Evolutionary conservation across 2,888 invertebrate genomes (phyloP), one percentile per base, ranked within the genome.

Genomic region (Plagodis pulveraria): DNA sequence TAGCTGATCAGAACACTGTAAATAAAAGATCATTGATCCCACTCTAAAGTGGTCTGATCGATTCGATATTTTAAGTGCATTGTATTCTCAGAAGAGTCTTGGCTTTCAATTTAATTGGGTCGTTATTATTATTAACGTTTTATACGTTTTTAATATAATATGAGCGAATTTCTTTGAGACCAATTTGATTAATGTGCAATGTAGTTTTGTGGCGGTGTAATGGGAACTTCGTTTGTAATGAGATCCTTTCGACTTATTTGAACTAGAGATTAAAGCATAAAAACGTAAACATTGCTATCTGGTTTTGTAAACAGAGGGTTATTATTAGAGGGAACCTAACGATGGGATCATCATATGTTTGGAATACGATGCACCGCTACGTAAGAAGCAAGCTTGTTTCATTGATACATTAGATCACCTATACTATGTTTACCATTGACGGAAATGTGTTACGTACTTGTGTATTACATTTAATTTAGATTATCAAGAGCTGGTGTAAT

Each of bases 11-110:
- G 74, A 71, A 69, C 73, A 66, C 72, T 57, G 73, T 78, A 77
- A 80, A 77, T 76, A 74, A 74, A 79, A 84, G 88, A 89, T 80
- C 88, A 74, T 88, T 87, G 89, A 87, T 89, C 89, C 88, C 89
- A 86, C 84, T 87, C 83, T 70, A 78, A 79, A 80, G 67, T 82
- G 84, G 83, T 77, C 82, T 72, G 77, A 81, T 80, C 78, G 79
- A 82, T 82, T 81, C 72, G 69, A 71, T 57, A 78, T 67, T 78
- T 79, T 73, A 66, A 83, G 74, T 78, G 78, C 74, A 76, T 74
- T 71, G 73, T 73, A 58, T 60, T 62, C 58, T 60, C 55, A 41
- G 51, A 58, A 58, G 11, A 51, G 48, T 40, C 34, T 50, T 45
- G 22, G 4, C 22, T 22, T 22, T 47, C 53, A 43, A 57, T 56